Base-by-base conservation (phyloP, 2,113 vertebrate genomes). In the Neofelis nebulosa region DNA sequence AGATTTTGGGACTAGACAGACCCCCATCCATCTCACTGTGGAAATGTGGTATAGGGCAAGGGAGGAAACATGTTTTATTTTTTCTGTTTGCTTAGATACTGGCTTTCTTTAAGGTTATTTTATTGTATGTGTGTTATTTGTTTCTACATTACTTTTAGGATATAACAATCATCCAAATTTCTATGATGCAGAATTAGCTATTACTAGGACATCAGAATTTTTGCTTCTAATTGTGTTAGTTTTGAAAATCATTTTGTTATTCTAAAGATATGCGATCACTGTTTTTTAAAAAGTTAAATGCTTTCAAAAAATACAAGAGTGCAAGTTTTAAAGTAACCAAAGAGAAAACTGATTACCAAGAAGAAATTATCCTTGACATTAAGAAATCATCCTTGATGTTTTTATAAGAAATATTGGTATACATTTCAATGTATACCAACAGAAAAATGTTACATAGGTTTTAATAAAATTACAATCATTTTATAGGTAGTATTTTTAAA, bases 401-500 rank as follows among this genome's bases (percentile, higher is more conserved):
- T 61, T 61, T 25, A 61, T 61, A 61, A 23, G 57, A 61, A 61
- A 25, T 25, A 8, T 9, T 61, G 57, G 21, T 23, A 61, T 12
- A n/a, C n/a, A 55, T 81, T 93, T 83, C 10, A 66, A 48, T 45
- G 3, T 68, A 31, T 15, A 45, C 11, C 0, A 84, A 74, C 1
- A 85, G 50, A 25, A 91, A 87, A 74, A 57, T 71, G 27, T 27
- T 13, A 55, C 9, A 48, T 10, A 81, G n/a, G 45, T 63, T 95
- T 55, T 52, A 69, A 94, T 85, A 89, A 97, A 95, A 80, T 68
- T 78, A 14, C 0, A 85, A 86, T 86, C 6, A 63, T 36, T 86
- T 95, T 95, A 87, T 50, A 71, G 9, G 19, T 73, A 12, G 13
- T 12, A 61, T 84, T 69, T 94, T 31, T 57, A 94, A 96, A 97